Evolutionary conservation across 2,113 vertebrate species (phyloP).

Genomic region (cat (Felis catus)): F.catus_Fca126_mat1.0 CM031412.1:5473501-5474000

Average conservation of each 20-base stretch:
- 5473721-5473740: not conserved
- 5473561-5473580: not conserved
- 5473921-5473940: too few relatives aligned
- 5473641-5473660: not conserved
- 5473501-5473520: not conserved
- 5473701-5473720: fast-evolving
- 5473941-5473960: too few relatives aligned
- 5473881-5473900: too few relatives aligned
- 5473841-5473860: too few relatives aligned
- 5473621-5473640: not conserved
- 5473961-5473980: too few relatives aligned
- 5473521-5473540: not conserved
- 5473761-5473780: not conserved
- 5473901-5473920: too few relatives aligned
- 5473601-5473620: not conserved
- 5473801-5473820: not conserved
- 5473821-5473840: too few relatives aligned
- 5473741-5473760: not conserved
- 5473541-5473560: not conserved
- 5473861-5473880: too few relatives aligned
- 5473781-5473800: not conserved
- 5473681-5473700: not conserved
- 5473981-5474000: too few relatives aligned
- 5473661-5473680: not conserved
- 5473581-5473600: not conserved